Evolutionary conservation across 2,888 invertebrate genomes (phyloP).

Genomic region (Phytoseiulus persimilis): DNA sequence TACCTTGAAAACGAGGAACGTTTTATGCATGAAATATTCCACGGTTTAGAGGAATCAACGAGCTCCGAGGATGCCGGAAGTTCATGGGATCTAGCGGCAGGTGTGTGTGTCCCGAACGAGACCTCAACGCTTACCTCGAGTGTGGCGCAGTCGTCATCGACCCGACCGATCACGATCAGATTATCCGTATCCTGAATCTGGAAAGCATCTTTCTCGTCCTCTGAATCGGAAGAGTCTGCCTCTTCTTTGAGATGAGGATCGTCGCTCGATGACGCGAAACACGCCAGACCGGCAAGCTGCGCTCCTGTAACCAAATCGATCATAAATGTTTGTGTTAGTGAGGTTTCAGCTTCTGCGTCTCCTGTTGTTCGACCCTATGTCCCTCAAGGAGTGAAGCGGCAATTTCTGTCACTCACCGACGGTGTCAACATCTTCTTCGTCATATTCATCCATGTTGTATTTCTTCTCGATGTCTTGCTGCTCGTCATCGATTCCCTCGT

Average conservation of each 20-base stretch:
- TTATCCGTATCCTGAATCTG: slow-evolving; percentile 80
- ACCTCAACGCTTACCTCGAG: slow-evolving; percentile 83
- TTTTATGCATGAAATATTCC: neutral
- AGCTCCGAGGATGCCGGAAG: no score
- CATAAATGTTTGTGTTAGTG: no score
- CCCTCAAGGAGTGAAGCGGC: no score
- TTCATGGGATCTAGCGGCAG: no score
- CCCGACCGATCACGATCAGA: slow-evolving; percentile 73
- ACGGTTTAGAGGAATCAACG: no score
- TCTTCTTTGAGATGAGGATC: slow-evolving; percentile 16
- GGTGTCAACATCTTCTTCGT: slow-evolving; percentile 48
- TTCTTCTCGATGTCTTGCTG: slow-evolving; percentile 68
- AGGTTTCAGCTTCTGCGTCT: no score
- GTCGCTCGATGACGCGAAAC: slow-evolving; percentile 19
- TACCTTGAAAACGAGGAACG: slow-evolving; percentile 47
- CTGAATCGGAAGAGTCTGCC: slow-evolving; percentile 46
- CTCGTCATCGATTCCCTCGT: slow-evolving; percentile 48
- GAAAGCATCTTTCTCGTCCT: slow-evolving; percentile 71
- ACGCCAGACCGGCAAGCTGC: slow-evolving; percentile 12
- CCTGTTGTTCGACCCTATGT: no score
- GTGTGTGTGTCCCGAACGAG: no score
- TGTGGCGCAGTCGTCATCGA: slow-evolving; percentile 73
- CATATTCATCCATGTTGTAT: slow-evolving; percentile 53
- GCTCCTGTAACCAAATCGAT: neutral
- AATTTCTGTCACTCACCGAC: neutral